phyloP scores from a whole-genome alignment of 2,113 vertebrate species.

The Zapornia atra region DNA sequence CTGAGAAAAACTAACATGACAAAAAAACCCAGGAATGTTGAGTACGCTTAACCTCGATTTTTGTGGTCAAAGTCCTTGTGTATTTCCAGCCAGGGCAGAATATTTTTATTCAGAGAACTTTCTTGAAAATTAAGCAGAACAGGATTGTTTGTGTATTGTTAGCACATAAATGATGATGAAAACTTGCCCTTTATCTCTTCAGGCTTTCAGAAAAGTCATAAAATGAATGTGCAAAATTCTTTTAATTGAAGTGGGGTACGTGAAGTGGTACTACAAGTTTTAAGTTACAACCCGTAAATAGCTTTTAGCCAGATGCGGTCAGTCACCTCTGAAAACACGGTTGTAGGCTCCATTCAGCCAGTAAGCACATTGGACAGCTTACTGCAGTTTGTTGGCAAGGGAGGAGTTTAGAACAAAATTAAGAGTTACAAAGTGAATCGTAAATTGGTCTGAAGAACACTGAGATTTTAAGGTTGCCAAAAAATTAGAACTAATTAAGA shows the following conservation, averaged over 20 bases:
- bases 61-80: neutral
- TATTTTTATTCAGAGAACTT: neutral
- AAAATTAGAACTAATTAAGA: neutral
- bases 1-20: neutral
- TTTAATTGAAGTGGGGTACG: neutral
- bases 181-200: neutral
- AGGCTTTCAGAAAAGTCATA: neutral
- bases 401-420: neutral
- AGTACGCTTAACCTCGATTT: neutral
- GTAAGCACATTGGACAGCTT: neutral
- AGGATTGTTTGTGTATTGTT: neutral
- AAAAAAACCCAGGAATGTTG: neutral
- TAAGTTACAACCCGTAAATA: neutral
- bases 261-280: neutral
- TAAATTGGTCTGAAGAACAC: neutral
- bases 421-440: neutral
- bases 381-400: neutral
- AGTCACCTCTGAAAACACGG: neutral
- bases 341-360: neutral
- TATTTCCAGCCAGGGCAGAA: neutral
- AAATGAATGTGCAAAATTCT: neutral
- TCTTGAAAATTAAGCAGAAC: neutral
- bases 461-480: neutral
- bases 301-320: neutral
- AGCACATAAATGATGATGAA: neutral